phyloP scores from a whole-genome alignment of 2,888 invertebrate genomes.

The Laspeyria flexula region DNA sequence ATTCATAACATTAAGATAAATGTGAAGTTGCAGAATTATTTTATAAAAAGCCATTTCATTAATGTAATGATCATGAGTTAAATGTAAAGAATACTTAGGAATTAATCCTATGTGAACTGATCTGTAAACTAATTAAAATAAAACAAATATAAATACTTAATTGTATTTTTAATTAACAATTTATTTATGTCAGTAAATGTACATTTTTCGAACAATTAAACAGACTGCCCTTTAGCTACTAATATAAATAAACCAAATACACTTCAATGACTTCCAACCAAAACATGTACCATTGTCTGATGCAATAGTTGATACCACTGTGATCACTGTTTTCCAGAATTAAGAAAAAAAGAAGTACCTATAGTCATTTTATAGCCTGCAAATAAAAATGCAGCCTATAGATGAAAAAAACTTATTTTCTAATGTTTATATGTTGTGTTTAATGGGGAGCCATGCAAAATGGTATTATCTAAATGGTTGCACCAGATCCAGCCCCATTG shows the following conservation, averaged over 20 bases:
- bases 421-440: no score
- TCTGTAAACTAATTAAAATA: slow-evolving; percentile 34
- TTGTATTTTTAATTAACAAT: slow-evolving; percentile 30
- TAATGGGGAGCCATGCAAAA: no score
- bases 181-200: slow-evolving; percentile 29
- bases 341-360: no score
- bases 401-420: no score
- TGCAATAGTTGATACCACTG: not conserved
- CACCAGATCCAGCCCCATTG: no score
- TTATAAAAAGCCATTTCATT: not conserved
- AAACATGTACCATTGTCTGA: slow-evolving; percentile 22
- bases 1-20: not conserved
- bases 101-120: slow-evolving; percentile 23
- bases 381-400: no score
- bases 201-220: slow-evolving; percentile 29
- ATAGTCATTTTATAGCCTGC: no score
- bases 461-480: no score
- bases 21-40: not conserved
- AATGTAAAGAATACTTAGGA: not conserved
- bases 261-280: slow-evolving; percentile 29
- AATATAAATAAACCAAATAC: slow-evolving; percentile 34
- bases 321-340: no score
- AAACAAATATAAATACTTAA: slow-evolving; percentile 30
- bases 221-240: slow-evolving; percentile 23
- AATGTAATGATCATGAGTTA: not conserved